These are phyloP conservation scores for Trogon surrucura DNA, from an alignment of 2,113 vertebrate genomes.

Conservation along the genomic window DNA sequence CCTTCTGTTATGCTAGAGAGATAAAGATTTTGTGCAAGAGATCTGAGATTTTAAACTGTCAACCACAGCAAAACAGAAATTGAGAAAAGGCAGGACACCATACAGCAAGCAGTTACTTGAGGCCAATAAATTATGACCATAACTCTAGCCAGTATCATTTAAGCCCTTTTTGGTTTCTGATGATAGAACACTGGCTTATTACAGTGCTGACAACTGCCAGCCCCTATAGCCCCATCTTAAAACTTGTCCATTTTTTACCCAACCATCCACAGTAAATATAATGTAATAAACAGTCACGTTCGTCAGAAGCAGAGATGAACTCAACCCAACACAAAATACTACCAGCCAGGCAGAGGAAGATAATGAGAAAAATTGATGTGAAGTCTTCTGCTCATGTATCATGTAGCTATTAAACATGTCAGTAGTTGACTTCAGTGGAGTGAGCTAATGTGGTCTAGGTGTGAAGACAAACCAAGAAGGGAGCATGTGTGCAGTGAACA, in stretches of 20 bases:
- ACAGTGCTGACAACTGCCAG: constrained; percentile 58
- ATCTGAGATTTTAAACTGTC: constrained; percentile 39
- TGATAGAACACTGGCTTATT: constrained; percentile 62
- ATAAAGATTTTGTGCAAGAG: not conserved
- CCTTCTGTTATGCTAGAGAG: not conserved
- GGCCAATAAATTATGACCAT: constrained; percentile 60
- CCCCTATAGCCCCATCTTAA: constrained; percentile 30
- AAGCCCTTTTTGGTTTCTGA: constrained; percentile 70
- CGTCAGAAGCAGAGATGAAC: constrained; percentile 18
- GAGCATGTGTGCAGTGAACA: accelerated
- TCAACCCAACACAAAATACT: not conserved
- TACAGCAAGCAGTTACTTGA: constrained; percentile 2
- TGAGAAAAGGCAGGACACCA: not conserved
- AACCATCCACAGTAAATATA: constrained; percentile 53
- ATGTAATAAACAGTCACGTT: constrained; percentile 13
- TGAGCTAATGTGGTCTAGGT: not conserved
- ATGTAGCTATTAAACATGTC: not conserved
- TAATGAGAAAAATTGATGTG: not conserved
- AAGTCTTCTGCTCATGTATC: not conserved
- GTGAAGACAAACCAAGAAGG: not conserved
- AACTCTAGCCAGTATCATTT: constrained; percentile 57
- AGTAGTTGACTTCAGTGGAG: not conserved
- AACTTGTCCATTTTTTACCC: constrained; percentile 50
- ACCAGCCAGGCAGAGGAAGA: not conserved
- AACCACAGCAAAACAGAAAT: constrained; percentile 43